A percentile compares a stretch with the other conserved stretches of the same genome.
Evolutionary conservation across 2,888 invertebrate genomes (phyloP).

Genomic region (Drosophila aldrichi): DNA sequence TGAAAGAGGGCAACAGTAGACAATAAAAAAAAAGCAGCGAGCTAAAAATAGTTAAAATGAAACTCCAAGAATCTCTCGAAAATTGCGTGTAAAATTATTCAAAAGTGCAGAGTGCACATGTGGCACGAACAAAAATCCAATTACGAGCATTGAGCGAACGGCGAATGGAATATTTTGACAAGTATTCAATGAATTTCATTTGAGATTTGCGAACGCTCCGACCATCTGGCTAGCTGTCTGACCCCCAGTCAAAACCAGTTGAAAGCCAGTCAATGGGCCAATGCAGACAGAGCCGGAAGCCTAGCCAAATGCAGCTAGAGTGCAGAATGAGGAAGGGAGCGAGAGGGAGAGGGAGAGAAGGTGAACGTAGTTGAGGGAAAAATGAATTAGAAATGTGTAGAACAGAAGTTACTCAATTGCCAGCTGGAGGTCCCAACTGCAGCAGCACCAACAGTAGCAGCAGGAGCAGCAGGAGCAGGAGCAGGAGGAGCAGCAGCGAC

Average conservation of each 20-base stretch:
- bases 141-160: conserved; percentile 55
- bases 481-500: conserved; percentile 6
- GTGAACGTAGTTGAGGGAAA: conserved; percentile 19
- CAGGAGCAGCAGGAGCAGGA: background rate
- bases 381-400: conserved; percentile 80
- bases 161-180: conserved; percentile 73
- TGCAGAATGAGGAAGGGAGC: background rate
- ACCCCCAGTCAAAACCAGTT: conserved; percentile 26
- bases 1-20: conserved; percentile 3
- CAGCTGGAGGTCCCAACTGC: conserved; percentile 56
- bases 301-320: conserved; percentile 35
- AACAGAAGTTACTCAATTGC: conserved; percentile 77
- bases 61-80: conserved; percentile 6
- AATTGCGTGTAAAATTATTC: conserved; percentile 59
- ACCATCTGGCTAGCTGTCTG: conserved; percentile 40
- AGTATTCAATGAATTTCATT: conserved; percentile 81
- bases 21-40: background rate
- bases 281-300: conserved; percentile 41
- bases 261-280: conserved; percentile 42
- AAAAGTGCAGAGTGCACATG: conserved; percentile 74
- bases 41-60: background rate
- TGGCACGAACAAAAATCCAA: conserved; percentile 69
- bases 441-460: conserved; percentile 11
- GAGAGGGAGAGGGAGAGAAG: background rate
- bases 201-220: conserved; percentile 66